Percentiles rank a stretch among this genome's conserved stretches.
Evolutionary conservation across 2,797 vertebrate genomes (phyloP).

Genomic region (Artibeus lituratus): DNA sequence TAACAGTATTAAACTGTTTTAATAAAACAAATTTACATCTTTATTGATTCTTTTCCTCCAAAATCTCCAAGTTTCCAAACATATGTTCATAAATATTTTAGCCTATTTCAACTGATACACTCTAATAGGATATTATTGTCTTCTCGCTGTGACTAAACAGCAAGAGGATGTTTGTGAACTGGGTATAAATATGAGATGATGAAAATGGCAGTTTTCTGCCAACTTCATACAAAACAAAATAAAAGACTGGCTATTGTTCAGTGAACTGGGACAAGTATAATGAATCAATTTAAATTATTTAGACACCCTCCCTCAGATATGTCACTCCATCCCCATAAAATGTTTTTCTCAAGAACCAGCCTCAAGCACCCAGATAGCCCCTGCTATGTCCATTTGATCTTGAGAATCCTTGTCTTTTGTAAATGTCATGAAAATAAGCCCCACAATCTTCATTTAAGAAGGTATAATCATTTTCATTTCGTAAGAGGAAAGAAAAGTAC

Average conservation of each 20-base stretch:
- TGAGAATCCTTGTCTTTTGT: conserved; percentile 22
- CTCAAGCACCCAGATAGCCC: conserved; percentile 55
- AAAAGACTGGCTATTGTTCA: conserved; percentile 37
- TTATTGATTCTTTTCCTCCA: conserved; percentile 47
- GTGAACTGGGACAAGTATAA: conserved; percentile 23
- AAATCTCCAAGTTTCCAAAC: conserved; percentile 48
- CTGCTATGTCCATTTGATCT: conserved; percentile 28
- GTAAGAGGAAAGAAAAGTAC: conserved; percentile 23
- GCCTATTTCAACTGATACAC: neutral
- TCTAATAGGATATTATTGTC: conserved; percentile 32
- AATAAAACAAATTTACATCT: conserved; percentile 53
- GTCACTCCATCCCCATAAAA: neutral
- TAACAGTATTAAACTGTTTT: conserved; percentile 21
- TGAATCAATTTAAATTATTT: conserved; percentile 50
- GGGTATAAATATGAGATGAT: conserved; percentile 21
- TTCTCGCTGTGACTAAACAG: neutral
- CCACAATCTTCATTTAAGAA: neutral
- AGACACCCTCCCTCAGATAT: conserved; percentile 38
- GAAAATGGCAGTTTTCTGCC: conserved; percentile 22
- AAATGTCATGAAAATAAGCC: conserved; percentile 22
- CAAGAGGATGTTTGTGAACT: conserved; percentile 9
- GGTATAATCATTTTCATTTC: conserved; percentile 23
- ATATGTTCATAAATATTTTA: conserved; percentile 52
- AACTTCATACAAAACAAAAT: conserved; percentile 53
- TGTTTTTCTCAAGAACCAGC: conserved; percentile 22